phyloP scores from a whole-genome alignment of 2,113 vertebrate genomes.

The Monarcha castaneiventris region DNA sequence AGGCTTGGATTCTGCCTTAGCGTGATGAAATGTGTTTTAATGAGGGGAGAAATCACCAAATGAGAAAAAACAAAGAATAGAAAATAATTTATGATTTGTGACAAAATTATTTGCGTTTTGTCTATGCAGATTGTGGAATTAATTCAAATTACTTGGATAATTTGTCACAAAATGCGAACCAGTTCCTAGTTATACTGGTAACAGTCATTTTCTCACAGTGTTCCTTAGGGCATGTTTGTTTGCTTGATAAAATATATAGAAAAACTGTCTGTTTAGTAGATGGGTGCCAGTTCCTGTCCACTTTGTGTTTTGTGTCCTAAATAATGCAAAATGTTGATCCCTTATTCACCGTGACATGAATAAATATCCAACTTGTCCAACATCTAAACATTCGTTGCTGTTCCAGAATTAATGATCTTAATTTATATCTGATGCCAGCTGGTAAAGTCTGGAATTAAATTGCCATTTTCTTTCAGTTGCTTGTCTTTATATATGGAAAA shows the following conservation, averaged over 20 bases:
- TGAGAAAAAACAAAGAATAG: background rate
- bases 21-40: background rate
- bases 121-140: background rate
- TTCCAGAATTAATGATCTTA: background rate
- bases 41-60: background rate
- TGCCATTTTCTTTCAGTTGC: background rate
- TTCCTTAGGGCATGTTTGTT: background rate
- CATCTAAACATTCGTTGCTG: background rate
- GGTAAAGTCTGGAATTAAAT: conserved; percentile 7
- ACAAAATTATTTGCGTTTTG: background rate
- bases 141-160: background rate
- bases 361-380: background rate
- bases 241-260: background rate
- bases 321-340: background rate
- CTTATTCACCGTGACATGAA: background rate
- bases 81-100: background rate
- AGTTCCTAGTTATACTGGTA: background rate
- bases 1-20: background rate
- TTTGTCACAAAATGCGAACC: background rate
- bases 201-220: background rate
- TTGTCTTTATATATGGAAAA: conserved; percentile 11
- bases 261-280: background rate
- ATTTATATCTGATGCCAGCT: background rate
- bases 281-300: background rate
- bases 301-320: background rate